These are phyloP conservation scores for Sebastes cheni DNA, from an alignment of 2,797 vertebrate genomes.

Conservation along the genomic window DNA sequence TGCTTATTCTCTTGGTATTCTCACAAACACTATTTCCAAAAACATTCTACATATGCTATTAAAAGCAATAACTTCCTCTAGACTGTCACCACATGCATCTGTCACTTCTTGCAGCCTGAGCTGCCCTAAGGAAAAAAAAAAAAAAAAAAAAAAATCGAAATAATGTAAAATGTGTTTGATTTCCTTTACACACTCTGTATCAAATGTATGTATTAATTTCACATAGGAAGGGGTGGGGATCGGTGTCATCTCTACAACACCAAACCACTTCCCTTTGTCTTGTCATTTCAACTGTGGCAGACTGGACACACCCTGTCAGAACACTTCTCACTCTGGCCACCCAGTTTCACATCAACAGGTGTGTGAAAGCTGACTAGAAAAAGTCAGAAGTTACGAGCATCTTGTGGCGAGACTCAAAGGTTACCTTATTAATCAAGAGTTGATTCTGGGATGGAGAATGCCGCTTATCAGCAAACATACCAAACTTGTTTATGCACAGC, in stretches of 20 bases:
- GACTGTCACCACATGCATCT: neutral
- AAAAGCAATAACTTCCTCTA: neutral
- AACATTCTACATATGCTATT: neutral
- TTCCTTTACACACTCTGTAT: neutral
- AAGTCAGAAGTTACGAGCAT: neutral
- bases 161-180: neutral
- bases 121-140: neutral
- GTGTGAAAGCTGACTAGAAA: neutral
- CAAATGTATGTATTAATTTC: neutral
- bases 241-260: slow-evolving; percentile 25
- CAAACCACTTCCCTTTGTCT: slow-evolving; percentile 53
- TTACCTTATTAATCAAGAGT: neutral
- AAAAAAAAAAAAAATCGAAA: neutral
- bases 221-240: neutral
- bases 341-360: slow-evolving; percentile 53
- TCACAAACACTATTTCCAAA: neutral
- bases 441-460: neutral
- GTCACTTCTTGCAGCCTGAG: neutral
- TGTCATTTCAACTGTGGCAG: slow-evolving; percentile 25
- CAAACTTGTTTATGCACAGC: neutral
- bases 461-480: neutral
- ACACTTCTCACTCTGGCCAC: slow-evolving; percentile 19
- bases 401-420: neutral
- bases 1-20: neutral
- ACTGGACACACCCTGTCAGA: slow-evolving; percentile 50